phyloP scores from a whole-genome alignment of 2,888 invertebrate genomes.

The Petrophora chlorosata region DNA sequence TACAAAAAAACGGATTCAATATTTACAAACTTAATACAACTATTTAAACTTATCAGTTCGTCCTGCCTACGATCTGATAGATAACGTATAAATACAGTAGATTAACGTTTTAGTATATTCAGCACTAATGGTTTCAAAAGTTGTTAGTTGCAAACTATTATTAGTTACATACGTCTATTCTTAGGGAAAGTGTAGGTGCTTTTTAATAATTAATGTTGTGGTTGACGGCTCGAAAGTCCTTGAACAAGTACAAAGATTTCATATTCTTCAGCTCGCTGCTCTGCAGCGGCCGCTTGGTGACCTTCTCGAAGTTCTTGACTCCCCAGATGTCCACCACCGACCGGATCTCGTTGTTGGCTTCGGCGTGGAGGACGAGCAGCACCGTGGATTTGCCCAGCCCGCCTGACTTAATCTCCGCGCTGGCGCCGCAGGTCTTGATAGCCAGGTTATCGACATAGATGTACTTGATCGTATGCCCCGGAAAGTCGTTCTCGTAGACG shows the following conservation, averaged over 20 bases:
- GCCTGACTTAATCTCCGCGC: slow-evolving; percentile 57
- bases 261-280: slow-evolving; percentile 39
- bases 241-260: slow-evolving; percentile 54
- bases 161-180: neutral
- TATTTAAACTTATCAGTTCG: too few relatives aligned
- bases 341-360: slow-evolving; percentile 62
- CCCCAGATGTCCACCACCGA: slow-evolving; percentile 75
- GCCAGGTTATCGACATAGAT: slow-evolving; percentile 71
- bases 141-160: too few relatives aligned
- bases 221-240: slow-evolving; percentile 51
- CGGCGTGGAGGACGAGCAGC: slow-evolving; percentile 63
- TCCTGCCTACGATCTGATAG: too few relatives aligned
- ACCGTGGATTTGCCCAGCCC: slow-evolving; percentile 59
- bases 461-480: slow-evolving; percentile 61
- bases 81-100: too few relatives aligned
- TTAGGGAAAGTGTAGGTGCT: too few relatives aligned
- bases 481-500: slow-evolving; percentile 71
- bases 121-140: too few relatives aligned
- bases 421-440: slow-evolving; percentile 64
- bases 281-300: neutral
- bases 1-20: too few relatives aligned
- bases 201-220: slow-evolving; percentile 50
- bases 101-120: too few relatives aligned
- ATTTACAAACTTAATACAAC: too few relatives aligned
- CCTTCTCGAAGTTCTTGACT: slow-evolving; percentile 32